These are phyloP conservation scores for Thryonomys swinderianus DNA, from an alignment of 2,113 vertebrate genomes.

Conservation along the genomic window DNA sequence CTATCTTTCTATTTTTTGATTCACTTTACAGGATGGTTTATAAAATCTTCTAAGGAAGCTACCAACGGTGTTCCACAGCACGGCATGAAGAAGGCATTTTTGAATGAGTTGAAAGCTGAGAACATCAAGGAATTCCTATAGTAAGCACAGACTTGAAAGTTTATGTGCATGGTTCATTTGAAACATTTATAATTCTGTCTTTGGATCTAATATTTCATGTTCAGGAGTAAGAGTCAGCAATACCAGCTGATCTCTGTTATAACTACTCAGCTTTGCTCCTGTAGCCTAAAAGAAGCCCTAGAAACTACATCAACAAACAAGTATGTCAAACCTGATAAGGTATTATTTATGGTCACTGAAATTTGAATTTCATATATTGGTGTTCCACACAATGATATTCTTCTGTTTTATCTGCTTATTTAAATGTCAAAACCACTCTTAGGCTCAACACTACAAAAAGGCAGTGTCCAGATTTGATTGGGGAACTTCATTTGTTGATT, in stretches of 20 bases:
- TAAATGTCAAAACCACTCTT: slow-evolving; percentile 15
- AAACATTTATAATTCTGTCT: background rate
- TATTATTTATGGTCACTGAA: background rate
- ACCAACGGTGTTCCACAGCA: slow-evolving; percentile 42
- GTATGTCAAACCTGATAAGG: background rate
- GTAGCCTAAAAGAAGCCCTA: background rate
- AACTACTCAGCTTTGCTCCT: background rate
- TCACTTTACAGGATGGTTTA: slow-evolving; percentile 91
- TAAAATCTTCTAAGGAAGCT: slow-evolving; percentile 83
- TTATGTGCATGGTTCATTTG: background rate
- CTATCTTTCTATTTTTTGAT: slow-evolving; percentile 62
- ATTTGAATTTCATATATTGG: slow-evolving; percentile 33
- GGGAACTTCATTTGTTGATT: background rate
- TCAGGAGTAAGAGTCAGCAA: background rate
- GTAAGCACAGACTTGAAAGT: slow-evolving; percentile 84
- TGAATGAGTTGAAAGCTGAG: slow-evolving; percentile 92
- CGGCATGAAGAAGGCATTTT: slow-evolving; percentile 87
- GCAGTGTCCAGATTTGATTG: background rate
- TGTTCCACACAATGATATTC: background rate
- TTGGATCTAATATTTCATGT: background rate
- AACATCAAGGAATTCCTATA: slow-evolving; percentile 93
- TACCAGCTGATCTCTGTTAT: background rate
- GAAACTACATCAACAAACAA: background rate
- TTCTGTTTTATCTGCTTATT: background rate
- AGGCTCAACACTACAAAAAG: background rate